phyloP scores from a whole-genome alignment of 2,888 invertebrate species.

The Chaitophorus viminalis region DNA sequence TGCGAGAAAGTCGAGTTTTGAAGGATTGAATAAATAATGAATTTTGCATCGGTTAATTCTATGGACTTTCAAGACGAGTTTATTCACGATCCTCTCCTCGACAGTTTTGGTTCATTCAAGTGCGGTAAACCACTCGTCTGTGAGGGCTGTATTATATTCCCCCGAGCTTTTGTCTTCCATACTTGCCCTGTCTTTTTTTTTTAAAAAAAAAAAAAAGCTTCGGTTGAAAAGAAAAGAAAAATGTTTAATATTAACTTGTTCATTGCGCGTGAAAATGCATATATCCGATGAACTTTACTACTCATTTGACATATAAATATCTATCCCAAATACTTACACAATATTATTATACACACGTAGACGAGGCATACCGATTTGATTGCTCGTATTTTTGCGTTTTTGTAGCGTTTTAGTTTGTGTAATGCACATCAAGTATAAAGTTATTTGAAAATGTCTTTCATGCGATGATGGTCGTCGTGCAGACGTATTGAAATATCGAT shows the following conservation, averaged over 20 bases:
- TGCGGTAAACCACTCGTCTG: conserved; percentile 54
- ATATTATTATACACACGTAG: no score
- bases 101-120: conserved; percentile 53
- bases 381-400: no score
- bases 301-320: conserved; percentile 35
- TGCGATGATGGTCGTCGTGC: no score
- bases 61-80: conserved; percentile 29
- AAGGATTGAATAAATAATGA: conserved; percentile 49
- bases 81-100: conserved; percentile 40
- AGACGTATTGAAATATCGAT: no score
- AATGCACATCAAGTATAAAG: no score
- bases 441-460: no score
- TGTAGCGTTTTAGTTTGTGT: no score
- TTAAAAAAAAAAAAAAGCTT: background rate
- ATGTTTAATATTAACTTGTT: conserved; percentile 40
- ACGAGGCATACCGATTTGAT: no score
- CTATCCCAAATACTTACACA: no score
- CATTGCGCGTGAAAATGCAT: conserved; percentile 37
- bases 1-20: conserved; percentile 5
- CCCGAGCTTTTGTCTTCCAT: conserved; percentile 41
- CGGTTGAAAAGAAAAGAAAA: background rate
- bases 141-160: conserved; percentile 24
- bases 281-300: background rate
- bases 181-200: background rate
- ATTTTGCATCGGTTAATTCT: conserved; percentile 44